phyloP scores from a whole-genome alignment of 2,797 vertebrate species.

The Silurus lanzhouensis region DNA sequence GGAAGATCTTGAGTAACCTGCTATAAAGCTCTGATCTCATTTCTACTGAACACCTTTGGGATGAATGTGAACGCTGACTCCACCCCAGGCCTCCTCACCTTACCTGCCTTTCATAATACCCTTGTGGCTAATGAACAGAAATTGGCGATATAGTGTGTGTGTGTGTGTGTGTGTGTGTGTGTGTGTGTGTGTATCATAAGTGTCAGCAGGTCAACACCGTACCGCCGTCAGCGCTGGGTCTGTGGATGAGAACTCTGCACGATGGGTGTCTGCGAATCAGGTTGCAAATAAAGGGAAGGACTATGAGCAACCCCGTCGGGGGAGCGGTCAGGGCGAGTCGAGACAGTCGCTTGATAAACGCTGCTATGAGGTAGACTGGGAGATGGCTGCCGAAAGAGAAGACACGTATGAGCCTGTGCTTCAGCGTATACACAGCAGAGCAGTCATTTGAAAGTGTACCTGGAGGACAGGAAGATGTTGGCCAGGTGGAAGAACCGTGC shows the following conservation, averaged over 20 bases:
- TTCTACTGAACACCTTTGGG: too few relatives aligned
- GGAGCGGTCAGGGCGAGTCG: constrained; percentile 88
- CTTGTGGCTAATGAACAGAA: too few relatives aligned
- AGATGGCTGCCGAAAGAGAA: constrained; percentile 78
- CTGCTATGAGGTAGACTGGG: constrained; percentile 90
- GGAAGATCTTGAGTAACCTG: too few relatives aligned
- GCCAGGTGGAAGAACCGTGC: constrained; percentile 91
- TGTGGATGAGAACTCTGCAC: constrained; percentile 85
- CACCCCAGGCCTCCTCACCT: too few relatives aligned
- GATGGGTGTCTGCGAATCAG: constrained; percentile 90
- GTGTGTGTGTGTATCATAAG: too few relatives aligned
- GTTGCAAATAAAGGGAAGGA: constrained; percentile 92
- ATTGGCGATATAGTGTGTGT: too few relatives aligned
- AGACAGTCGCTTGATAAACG: constrained; percentile 89
- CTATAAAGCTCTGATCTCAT: too few relatives aligned
- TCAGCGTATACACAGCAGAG: background rate
- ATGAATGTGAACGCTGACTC: too few relatives aligned
- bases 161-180: too few relatives aligned
- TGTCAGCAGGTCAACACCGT: background rate
- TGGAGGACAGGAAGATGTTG: constrained; percentile 91
- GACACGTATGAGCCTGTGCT: background rate
- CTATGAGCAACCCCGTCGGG: constrained; percentile 83
- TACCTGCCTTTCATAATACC: too few relatives aligned
- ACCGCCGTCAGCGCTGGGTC: constrained; percentile 72
- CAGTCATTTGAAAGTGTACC: constrained; percentile 66